These are phyloP conservation scores for Esox masquinongy DNA, from an alignment of 2,797 vertebrate species.

Conservation along the genomic window DNA sequence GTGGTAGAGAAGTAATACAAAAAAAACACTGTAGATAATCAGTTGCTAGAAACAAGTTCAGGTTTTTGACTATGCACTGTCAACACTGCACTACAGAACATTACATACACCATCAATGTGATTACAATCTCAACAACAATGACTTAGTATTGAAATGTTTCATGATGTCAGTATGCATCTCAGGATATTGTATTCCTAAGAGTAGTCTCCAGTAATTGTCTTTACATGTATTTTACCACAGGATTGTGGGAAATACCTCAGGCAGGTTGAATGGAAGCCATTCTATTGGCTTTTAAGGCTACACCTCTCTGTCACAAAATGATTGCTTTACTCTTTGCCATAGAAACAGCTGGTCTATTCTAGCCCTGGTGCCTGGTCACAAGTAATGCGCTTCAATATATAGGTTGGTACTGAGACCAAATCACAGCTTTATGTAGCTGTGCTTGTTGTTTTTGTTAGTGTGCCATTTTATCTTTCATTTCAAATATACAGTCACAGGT, in stretches of 20 bases:
- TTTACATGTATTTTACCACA: not conserved
- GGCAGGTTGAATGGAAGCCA: not conserved
- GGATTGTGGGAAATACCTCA: not conserved
- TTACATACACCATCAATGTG: not conserved
- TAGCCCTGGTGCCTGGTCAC: not conserved
- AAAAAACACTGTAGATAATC: constrained; percentile 42
- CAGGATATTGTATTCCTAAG: not conserved
- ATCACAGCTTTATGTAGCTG: not conserved
- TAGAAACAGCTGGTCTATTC: not conserved
- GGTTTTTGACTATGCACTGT: constrained; percentile 6
- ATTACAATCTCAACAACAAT: not conserved
- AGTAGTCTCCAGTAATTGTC: not conserved
- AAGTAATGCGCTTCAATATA: not conserved
- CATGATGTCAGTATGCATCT: not conserved
- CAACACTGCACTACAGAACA: not conserved
- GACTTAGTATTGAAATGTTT: not conserved
- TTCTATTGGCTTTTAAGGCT: not conserved
- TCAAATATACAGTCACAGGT: constrained; percentile 45
- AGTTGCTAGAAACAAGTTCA: constrained; percentile 40
- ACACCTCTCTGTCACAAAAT: not conserved
- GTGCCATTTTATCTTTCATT: constrained; percentile 52
- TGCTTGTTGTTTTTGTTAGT: constrained; percentile 21
- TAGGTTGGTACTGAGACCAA: not conserved
- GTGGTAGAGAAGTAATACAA: constrained; percentile 30
- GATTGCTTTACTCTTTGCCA: constrained; percentile 10